Base-by-base conservation (phyloP, 2,888 invertebrate species). In the Ophioninae sp. region DNA sequence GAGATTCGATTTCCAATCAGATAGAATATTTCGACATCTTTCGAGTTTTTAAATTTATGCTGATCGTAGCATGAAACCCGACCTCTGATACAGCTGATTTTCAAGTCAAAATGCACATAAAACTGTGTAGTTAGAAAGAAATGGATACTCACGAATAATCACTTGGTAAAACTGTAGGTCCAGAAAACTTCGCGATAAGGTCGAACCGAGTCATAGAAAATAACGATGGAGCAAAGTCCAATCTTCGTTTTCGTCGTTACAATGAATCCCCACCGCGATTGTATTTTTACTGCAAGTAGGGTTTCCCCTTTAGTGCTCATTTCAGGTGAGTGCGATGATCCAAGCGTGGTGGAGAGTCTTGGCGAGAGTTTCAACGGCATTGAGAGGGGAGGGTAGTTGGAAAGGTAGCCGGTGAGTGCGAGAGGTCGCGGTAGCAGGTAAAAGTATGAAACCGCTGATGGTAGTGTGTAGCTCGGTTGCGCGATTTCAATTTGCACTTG, bases 401-500 rank as follows among this genome's bases (percentile, higher is more conserved):
- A 59, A 20, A 59, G 58, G n/a, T 20, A 59, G n/a, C n/a, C n/a
- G 58, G 61, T 9, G 44, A 30, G 51, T 5, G 41, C 51, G 61
- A 59, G 72, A 41, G 41, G 30, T 56, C 20, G 76, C 41, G 56
- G 58, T 20, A 20, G 23, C 59, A 76, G 67, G 76, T 59, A 78
- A 58, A 41, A 63, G 51, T 67, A 79, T 71, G 58, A 64, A 81
- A 80, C 17, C 69, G 13, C 64, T 41, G 61, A 72, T 64, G 72
- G 74, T 59, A 79, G 68, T 59, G 75, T 79, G 79, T 71, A 75
- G 79, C 59, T 79, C 67, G 68, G 69, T 44, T 63, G 39, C 72
- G 84, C 84, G 72, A 81, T 84, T 84, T 84, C 84, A 84, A 84
- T 81, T 81, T 84, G 81, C 81, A 84, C 81, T 84, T 84, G 81